phyloP scores from a whole-genome alignment of 2,888 invertebrate species.

The Callinectes sapidus region DNA sequence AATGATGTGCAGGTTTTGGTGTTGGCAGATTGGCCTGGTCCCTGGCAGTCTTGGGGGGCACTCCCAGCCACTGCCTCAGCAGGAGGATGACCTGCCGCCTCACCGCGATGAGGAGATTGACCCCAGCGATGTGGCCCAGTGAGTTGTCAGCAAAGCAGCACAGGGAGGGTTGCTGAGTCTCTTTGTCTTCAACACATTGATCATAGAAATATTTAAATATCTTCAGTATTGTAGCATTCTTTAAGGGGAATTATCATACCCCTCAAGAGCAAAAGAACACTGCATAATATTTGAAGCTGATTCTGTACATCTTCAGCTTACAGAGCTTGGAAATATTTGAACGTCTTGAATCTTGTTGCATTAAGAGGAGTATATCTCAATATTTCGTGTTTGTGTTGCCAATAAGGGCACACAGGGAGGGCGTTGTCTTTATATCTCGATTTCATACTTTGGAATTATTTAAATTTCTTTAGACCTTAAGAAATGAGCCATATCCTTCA shows the following conservation, averaged over 20 bases:
- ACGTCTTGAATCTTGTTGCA: too few relatives aligned
- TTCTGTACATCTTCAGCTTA: too few relatives aligned
- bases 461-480: too few relatives aligned
- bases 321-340: too few relatives aligned
- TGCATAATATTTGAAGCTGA: too few relatives aligned
- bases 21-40: constrained; percentile 52
- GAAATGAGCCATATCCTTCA: too few relatives aligned
- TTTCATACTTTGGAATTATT: too few relatives aligned
- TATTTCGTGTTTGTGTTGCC: too few relatives aligned
- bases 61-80: constrained; percentile 69
- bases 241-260: neutral
- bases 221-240: neutral
- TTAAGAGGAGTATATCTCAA: too few relatives aligned
- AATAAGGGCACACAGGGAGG: too few relatives aligned
- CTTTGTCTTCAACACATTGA: neutral
- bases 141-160: neutral
- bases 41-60: constrained; percentile 54
- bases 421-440: too few relatives aligned
- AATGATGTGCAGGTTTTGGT: neutral
- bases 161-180: neutral
- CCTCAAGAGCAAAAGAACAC: too few relatives aligned
- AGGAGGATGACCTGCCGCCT: constrained; percentile 53
- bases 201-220: neutral
- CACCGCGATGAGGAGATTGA: constrained; percentile 70
- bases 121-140: constrained; percentile 69